These are phyloP conservation scores for Dryococelus australis DNA, from an alignment of 2,888 invertebrate genomes.

Conservation along the genomic window DNA sequence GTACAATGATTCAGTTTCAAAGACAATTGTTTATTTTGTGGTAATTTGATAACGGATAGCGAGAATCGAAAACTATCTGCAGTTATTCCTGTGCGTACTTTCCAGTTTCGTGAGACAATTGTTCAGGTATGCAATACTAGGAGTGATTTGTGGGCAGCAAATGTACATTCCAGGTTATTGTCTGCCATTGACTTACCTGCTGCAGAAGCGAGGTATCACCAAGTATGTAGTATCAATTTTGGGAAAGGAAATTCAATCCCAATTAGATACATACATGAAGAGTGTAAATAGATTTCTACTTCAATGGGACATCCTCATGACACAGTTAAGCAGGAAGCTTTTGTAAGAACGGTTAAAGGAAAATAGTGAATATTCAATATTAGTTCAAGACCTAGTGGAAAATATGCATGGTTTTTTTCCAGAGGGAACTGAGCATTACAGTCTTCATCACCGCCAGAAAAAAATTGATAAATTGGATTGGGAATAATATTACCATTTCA, in stretches of 20 bases:
- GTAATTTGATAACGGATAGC: not conserved
- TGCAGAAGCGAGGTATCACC: slow-evolving; percentile 18
- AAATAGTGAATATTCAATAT: slow-evolving; percentile 5
- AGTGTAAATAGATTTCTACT: not conserved
- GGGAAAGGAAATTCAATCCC: slow-evolving; percentile 9
- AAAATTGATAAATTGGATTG: not conserved
- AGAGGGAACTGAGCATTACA: slow-evolving; percentile 19
- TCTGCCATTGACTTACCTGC: slow-evolving; percentile 22
- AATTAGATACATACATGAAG: slow-evolving; percentile 13
- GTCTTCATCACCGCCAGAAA: slow-evolving; percentile 23
- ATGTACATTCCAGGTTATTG: too few species aligned
- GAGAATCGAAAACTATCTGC: not conserved
- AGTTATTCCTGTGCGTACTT: slow-evolving; percentile 26
- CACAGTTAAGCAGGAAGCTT: not conserved
- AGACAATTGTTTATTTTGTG: slow-evolving; percentile 26
- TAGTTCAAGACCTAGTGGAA: not conserved
- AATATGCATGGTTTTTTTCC: slow-evolving; percentile 17
- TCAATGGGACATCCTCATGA: slow-evolving; percentile 13
- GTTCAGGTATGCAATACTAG: slow-evolving; percentile 22
- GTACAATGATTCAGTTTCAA: slow-evolving; percentile 18
- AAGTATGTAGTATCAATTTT: slow-evolving; percentile 28
- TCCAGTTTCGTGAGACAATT: slow-evolving; percentile 21
- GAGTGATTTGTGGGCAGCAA: slow-evolving; percentile 27
- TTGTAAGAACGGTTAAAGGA: slow-evolving; percentile 20
- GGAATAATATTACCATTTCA: slow-evolving; percentile 20